phyloP scores from a whole-genome alignment of 2,113 vertebrate genomes.

The Helogale parvula region DNA sequence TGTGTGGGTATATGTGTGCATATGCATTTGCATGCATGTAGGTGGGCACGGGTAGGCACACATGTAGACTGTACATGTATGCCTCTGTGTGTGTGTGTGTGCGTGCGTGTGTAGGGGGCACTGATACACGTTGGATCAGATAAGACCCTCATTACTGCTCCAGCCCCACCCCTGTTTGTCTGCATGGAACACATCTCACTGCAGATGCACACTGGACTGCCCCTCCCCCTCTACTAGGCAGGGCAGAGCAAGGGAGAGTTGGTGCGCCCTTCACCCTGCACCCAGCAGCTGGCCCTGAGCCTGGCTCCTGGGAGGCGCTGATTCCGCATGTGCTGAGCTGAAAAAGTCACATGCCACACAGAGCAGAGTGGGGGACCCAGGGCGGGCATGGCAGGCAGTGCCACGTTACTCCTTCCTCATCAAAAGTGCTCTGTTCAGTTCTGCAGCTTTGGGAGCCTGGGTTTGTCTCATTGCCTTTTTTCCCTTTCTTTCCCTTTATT shows the following conservation, averaged over 20 bases:
- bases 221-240: rapidly evolving
- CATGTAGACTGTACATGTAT: neutral
- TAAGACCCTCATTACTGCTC: neutral
- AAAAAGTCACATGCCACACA: rapidly evolving
- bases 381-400: rapidly evolving
- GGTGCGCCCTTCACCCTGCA: rapidly evolving
- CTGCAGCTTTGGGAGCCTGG: neutral
- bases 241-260: rapidly evolving
- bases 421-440: rapidly evolving
- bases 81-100: neutral
- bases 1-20: neutral
- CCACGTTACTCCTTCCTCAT: neutral
- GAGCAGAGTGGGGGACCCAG: rapidly evolving
- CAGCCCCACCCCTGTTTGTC: rapidly evolving
- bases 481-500: neutral
- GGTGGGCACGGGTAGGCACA: neutral
- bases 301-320: neutral
- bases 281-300: neutral
- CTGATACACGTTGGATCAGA: neutral
- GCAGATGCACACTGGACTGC: neutral
- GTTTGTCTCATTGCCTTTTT: neutral
- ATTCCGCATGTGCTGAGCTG: rapidly evolving
- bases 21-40: neutral
- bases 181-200: rapidly evolving
- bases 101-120: neutral